Percentiles rank a stretch among this genome's conserved stretches.
Evolutionary conservation across 2,113 vertebrate species (phyloP).

Genomic region (Lontra canadensis): DNA sequence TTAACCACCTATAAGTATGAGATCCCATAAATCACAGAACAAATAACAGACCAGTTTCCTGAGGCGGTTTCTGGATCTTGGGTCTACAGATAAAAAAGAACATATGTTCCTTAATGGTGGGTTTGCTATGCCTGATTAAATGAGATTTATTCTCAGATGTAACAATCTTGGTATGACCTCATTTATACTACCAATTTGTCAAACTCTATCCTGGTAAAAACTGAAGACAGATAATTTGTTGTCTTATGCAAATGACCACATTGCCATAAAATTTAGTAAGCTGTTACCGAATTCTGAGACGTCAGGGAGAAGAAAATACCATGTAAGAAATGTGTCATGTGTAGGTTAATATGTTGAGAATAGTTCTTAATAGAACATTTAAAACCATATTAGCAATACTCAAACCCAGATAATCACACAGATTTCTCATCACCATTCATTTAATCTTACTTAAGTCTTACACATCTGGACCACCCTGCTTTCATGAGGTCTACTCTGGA

Average conservation of each 20-base stretch:
- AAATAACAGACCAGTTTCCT: not conserved
- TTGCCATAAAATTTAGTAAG: not conserved
- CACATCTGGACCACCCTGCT: not conserved
- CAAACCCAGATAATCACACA: not conserved
- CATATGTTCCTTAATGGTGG: not conserved
- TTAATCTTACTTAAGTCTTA: not conserved
- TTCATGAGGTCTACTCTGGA: not conserved
- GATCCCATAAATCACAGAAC: not conserved
- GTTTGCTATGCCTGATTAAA: not conserved
- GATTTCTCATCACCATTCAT: not conserved
- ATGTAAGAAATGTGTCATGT: not conserved
- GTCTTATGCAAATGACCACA: not conserved
- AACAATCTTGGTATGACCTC: not conserved
- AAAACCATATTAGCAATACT: not conserved
- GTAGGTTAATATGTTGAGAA: not conserved
- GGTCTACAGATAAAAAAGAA: not conserved
- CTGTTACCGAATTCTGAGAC: not conserved
- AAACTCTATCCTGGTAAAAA: not conserved
- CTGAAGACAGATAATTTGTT: not conserved
- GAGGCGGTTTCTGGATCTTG: not conserved
- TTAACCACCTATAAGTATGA: not conserved
- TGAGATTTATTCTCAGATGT: not conserved
- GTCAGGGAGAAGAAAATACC: not conserved
- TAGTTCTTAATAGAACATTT: not conserved
- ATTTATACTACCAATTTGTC: not conserved